Percentiles rank a stretch among this genome's conserved stretches.
Conservation (phyloP, 2,888 invertebrate genomes). For the Helicoverpa assulta region DNA sequence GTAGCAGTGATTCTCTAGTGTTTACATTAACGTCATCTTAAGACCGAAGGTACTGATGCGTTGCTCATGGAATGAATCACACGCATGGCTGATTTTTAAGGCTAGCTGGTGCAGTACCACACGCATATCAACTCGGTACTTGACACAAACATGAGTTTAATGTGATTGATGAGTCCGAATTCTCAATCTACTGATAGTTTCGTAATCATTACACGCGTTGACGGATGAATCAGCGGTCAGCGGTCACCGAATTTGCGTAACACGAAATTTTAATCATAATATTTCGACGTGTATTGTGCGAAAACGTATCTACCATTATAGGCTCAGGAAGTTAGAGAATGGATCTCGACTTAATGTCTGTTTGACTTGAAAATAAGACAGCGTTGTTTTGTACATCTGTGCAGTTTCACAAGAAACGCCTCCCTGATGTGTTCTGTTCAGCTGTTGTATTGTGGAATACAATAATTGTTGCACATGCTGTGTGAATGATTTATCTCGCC, state of each 20-base stretch:
- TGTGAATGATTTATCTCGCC: conserved; percentile 46
- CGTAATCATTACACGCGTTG: conserved; percentile 1
- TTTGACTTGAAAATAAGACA: conserved; percentile 51
- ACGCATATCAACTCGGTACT: not conserved
- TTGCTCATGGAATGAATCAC: conserved; percentile 33
- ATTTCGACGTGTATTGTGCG: conserved; percentile 16
- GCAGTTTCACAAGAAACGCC: conserved; percentile 48
- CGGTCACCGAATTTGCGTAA: conserved; percentile 23
- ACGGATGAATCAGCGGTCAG: conserved; percentile 9
- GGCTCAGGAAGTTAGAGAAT: conserved; percentile 32
- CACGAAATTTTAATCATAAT: conserved; percentile 21
- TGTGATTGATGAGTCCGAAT: not conserved
- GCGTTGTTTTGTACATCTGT: conserved; percentile 54
- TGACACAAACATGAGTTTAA: not conserved
- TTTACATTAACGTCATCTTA: conserved; percentile 22
- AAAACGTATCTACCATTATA: conserved; percentile 15
- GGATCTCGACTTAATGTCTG: conserved; percentile 23
- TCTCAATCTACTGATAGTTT: not conserved
- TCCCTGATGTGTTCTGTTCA: conserved; percentile 30
- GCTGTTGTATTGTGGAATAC: conserved; percentile 35
- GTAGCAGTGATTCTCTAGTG: conserved; percentile 5
- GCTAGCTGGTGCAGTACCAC: conserved; percentile 7
- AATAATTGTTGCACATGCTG: conserved; percentile 55
- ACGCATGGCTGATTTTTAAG: conserved; percentile 15
- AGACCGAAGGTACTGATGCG: conserved; percentile 21